Conservation (phyloP, 2,888 invertebrate genomes). For the Phytoseiulus persimilis region DNA sequence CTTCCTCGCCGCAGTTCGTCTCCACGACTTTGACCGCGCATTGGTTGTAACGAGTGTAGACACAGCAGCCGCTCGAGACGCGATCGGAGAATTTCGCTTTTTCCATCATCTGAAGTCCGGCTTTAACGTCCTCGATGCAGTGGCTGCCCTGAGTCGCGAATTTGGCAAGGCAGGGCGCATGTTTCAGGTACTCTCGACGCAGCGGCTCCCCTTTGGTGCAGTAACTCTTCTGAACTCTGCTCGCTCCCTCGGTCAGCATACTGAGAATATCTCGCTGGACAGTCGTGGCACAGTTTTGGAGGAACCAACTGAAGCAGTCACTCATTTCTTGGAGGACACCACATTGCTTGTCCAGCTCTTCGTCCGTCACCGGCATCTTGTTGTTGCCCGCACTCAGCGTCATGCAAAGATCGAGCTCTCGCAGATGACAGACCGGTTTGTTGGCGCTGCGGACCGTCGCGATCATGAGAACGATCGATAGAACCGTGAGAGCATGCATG, state of each 20-base stretch:
- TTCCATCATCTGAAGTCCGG: slow-evolving; percentile 41
- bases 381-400: slow-evolving; percentile 43
- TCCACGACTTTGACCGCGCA: slow-evolving; percentile 41
- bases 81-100: slow-evolving; percentile 41
- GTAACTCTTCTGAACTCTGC: slow-evolving; percentile 40
- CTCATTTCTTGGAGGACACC: slow-evolving; percentile 41
- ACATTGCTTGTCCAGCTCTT: slow-evolving; percentile 42
- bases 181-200: slow-evolving; percentile 41
- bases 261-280: slow-evolving; percentile 43
- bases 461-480: no score
- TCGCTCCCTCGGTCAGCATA: slow-evolving; percentile 40
- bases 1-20: slow-evolving; percentile 42
- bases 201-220: slow-evolving; percentile 40
- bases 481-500: no score
- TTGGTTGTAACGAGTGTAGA: slow-evolving; percentile 41
- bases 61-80: slow-evolving; percentile 42
- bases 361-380: slow-evolving; percentile 40
- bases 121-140: slow-evolving; percentile 41
- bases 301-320: slow-evolving; percentile 44
- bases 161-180: slow-evolving; percentile 40
- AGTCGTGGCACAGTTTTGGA: slow-evolving; percentile 43
- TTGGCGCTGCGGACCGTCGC: no score
- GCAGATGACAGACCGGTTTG: slow-evolving; percentile 41
- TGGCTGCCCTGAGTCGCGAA: slow-evolving; percentile 40
- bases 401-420: slow-evolving; percentile 43